Conservation (phyloP, 1,140 invertebrate species). For the Paraescarpia echinospica region DNA sequence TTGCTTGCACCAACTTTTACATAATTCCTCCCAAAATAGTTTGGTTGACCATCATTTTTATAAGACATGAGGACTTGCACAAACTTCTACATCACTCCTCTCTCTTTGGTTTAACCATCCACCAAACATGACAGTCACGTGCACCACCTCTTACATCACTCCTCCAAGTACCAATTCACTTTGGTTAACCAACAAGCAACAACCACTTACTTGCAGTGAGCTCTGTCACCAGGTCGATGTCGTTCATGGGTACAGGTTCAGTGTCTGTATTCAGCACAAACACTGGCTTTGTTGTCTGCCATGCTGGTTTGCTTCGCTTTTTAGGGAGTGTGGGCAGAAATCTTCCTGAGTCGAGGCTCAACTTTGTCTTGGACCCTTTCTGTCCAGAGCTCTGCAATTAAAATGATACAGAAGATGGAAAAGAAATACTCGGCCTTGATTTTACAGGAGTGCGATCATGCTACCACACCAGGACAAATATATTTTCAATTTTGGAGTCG, state of each 20-base stretch:
- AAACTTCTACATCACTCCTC: too few relatives aligned
- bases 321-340: slow-evolving; percentile 56
- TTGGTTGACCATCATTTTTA: neutral
- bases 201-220: slow-evolving; percentile 48
- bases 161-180: neutral
- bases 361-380: slow-evolving; percentile 50
- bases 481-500: too few relatives aligned
- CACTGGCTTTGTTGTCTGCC: slow-evolving; percentile 50
- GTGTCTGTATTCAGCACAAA: slow-evolving; percentile 47
- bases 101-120: neutral
- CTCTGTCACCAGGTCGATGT: slow-evolving; percentile 51
- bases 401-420: neutral
- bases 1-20: neutral
- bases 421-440: neutral
- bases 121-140: neutral
- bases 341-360: slow-evolving; percentile 51
- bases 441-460: too few relatives aligned
- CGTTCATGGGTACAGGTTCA: slow-evolving; percentile 40
- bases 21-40: neutral
- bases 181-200: neutral
- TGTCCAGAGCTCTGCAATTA: neutral
- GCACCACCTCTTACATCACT: neutral
- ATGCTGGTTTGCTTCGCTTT: slow-evolving; percentile 53
- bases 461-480: too few relatives aligned
- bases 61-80: neutral